Evolutionary conservation across 30 jellyfish, hydroid and myxozoan genomes (phyloP), one percentile per base, ranked within the genome.

Genomic region (Clytia hemisphaerica): DNA sequence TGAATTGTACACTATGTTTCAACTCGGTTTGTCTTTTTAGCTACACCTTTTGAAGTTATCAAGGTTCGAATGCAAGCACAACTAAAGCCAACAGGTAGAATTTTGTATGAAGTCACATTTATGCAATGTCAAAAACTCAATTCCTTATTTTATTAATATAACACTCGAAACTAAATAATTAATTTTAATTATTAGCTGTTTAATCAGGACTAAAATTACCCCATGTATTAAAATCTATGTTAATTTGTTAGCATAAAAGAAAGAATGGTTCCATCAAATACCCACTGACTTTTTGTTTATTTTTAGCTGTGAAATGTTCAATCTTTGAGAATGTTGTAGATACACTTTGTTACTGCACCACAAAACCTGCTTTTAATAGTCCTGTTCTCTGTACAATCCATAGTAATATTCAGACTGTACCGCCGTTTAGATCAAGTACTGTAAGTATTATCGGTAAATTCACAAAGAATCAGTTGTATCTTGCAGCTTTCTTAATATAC

Each of bases 31-130:
- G 34, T 55, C 55, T 33, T 80, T 69, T 14, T 50, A 89, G 98
- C 98, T 15, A 89, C 98, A 32, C 98, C 98, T 67, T 89, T 89
- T 80, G 98, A 89, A 76, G 98, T 89, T 75, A 93, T 89, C 42
- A 89, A 89, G 70, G 98, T 89, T 34, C 93, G 98, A 24, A 38
- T 89, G 33, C 98, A 89, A 76, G 98, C 98, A 21, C 98, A 89
- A 44, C 40, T 89, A 55, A 89, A 89, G 65, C 84, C 94, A 69
- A 55, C 58, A 42, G 77, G 97, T 88, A 33, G 34, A 3, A 49
- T 49, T 22, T 28, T 26, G n/a, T n/a, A n/a, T n/a, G n/a, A 9
- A n/a, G 53, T 10, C 10, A 40, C n/a, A 10, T 9, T 40, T 10
- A 9, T 50, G 62, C 79, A 21, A 10, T 16, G 37, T 18, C n/a